Percentiles rank a stretch among this genome's conserved stretches.
phyloP scores from a whole-genome alignment of 92 coral and sea anemone species.

The Porites rus region DNA sequence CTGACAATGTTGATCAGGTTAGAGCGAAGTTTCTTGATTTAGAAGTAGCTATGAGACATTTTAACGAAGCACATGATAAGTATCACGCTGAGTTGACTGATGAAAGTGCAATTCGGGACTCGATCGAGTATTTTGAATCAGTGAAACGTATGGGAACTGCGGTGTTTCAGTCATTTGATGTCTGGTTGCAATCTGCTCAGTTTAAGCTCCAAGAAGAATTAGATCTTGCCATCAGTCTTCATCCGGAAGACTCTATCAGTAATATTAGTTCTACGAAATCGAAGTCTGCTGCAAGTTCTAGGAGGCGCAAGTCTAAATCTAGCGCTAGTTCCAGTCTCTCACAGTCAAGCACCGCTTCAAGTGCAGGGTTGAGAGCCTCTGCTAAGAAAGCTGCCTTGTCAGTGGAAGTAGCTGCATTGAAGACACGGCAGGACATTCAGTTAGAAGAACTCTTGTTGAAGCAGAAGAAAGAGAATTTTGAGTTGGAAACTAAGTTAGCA shows the following conservation, averaged over 20 bases:
- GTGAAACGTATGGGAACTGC: constrained; percentile 10
- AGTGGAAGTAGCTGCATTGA: constrained; percentile 36
- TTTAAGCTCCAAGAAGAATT: constrained; percentile 26
- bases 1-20: too few species aligned
- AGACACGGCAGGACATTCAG: not conserved
- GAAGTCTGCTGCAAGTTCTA: not conserved
- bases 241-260: too few species aligned
- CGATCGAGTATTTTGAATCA: constrained; percentile 15
- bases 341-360: constrained; percentile 25
- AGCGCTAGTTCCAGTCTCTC: constrained; percentile 11
- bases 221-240: constrained; percentile 1
- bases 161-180: constrained; percentile 1
- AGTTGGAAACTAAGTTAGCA: too few species aligned
- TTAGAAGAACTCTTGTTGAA: too few species aligned
- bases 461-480: too few species aligned
- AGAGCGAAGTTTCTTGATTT: too few species aligned
- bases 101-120: constrained; percentile 18
- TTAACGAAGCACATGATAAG: constrained; percentile 43
- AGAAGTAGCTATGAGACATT: not conserved
- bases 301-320: constrained; percentile 24
- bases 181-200: constrained; percentile 4
- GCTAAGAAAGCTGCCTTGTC: constrained; percentile 39
- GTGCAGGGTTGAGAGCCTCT: constrained; percentile 27
- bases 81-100: constrained; percentile 31
- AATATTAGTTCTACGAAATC: too few species aligned